A percentile compares a stretch with the other conserved stretches of the same genome.
Conservation (phyloP, 1,140 invertebrate species). For the Polypedilum vanderplanki region DNA sequence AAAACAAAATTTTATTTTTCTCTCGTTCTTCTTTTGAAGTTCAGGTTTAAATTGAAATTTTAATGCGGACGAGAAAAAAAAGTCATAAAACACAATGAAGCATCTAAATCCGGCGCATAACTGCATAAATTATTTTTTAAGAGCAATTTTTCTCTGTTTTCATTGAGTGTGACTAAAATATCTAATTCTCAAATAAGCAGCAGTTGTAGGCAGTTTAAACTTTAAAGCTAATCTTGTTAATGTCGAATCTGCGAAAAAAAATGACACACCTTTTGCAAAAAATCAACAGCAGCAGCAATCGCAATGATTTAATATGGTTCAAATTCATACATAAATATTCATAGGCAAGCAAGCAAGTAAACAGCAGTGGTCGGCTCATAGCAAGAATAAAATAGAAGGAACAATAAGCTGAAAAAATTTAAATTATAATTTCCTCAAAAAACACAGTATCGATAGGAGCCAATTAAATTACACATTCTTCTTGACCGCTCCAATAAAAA, state of each 20-base stretch:
- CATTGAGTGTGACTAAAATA: neutral
- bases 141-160: neutral
- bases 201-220: neutral
- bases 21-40: neutral
- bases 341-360: too few species aligned
- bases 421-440: slow-evolving; percentile 6
- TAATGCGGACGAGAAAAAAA: neutral
- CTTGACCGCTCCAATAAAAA: slow-evolving; percentile 17
- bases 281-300: neutral
- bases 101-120: slow-evolving; percentile 10
- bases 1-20: neutral
- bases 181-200: neutral
- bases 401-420: neutral
- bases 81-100: slow-evolving; percentile 14
- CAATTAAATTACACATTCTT: neutral
- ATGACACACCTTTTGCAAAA: neutral
- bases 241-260: neutral
- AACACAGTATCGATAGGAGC: neutral
- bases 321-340: too few species aligned
- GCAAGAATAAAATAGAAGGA: too few species aligned
- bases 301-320: too few species aligned
- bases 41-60: slow-evolving; percentile 14
- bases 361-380: too few species aligned
- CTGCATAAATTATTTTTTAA: neutral
- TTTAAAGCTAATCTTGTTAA: slow-evolving; percentile 19